Evolutionary conservation across 2,888 invertebrate genomes (phyloP).

Genomic region (Chironomus riparius): DNA sequence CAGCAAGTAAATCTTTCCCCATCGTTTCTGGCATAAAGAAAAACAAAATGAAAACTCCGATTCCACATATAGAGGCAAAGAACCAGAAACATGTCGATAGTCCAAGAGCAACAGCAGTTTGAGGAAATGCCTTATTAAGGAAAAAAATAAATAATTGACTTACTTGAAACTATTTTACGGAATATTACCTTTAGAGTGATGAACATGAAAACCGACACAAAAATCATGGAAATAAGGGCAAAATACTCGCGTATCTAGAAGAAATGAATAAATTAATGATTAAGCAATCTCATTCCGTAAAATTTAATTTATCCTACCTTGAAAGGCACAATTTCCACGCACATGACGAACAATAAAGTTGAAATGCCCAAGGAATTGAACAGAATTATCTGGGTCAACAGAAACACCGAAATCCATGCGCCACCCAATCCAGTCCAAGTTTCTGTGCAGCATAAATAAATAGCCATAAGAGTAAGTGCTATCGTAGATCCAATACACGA

Average conservation of each 20-base stretch:
- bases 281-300: too few species aligned
- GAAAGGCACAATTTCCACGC: conserved; percentile 29
- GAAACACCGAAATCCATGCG: conserved; percentile 29
- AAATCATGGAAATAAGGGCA: not conserved
- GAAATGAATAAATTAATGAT: not conserved
- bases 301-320: conserved; percentile 29
- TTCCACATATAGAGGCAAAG: not conserved
- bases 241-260: not conserved
- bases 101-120: not conserved
- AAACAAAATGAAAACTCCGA: not conserved
- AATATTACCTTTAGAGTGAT: not conserved
- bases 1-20: not conserved
- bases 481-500: not conserved
- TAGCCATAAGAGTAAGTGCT: conserved; percentile 25
- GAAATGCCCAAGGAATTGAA: conserved; percentile 28
- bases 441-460: not conserved
- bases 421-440: not conserved
- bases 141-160: too few species aligned
- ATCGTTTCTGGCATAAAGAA: not conserved
- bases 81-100: not conserved
- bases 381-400: conserved; percentile 29
- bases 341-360: conserved; percentile 29
- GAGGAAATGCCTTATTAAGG: too few species aligned
- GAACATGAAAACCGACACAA: not conserved
- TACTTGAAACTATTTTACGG: too few species aligned